Conservation (phyloP, 2,113 vertebrate genomes). For the Cariama cristata region DNA sequence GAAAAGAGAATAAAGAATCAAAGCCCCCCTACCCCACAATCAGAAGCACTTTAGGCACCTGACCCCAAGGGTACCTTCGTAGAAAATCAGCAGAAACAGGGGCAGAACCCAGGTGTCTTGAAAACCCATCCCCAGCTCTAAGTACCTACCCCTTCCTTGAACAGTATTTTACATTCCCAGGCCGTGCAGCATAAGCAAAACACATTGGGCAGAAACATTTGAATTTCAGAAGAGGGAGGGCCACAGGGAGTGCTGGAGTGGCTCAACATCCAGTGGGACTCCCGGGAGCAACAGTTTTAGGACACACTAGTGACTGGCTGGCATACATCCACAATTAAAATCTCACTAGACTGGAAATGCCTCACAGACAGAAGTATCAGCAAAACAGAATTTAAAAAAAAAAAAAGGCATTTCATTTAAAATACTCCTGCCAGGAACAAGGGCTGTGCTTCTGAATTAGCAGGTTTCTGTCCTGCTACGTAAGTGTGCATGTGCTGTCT, state of each 20-base stretch:
- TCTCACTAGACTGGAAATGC: slow-evolving; percentile 62
- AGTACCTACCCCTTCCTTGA: not conserved
- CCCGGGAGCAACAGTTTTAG: not conserved
- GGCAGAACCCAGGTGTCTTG: not conserved
- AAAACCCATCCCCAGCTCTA: not conserved
- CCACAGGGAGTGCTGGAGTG: not conserved
- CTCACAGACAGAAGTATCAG: slow-evolving; percentile 61
- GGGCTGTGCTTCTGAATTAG: not conserved
- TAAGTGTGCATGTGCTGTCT: not conserved
- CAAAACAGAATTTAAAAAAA: slow-evolving; percentile 9
- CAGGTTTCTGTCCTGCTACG: not conserved
- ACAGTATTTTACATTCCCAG: not conserved
- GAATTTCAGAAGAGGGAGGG: not conserved
- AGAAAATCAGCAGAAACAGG: not conserved
- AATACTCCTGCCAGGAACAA: not conserved
- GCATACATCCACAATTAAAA: slow-evolving; percentile 48
- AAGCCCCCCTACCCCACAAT: not conserved
- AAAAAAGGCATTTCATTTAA: slow-evolving; percentile 5
- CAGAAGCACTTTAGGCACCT: not conserved
- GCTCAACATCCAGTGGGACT: not conserved
- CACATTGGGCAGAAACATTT: not conserved
- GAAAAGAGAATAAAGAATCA: not conserved
- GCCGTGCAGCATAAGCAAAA: not conserved
- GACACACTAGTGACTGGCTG: slow-evolving; percentile 26
- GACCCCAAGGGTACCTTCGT: not conserved